Conservation (phyloP, 2,113 vertebrate genomes). For the Pseudorasbora parva region DNA sequence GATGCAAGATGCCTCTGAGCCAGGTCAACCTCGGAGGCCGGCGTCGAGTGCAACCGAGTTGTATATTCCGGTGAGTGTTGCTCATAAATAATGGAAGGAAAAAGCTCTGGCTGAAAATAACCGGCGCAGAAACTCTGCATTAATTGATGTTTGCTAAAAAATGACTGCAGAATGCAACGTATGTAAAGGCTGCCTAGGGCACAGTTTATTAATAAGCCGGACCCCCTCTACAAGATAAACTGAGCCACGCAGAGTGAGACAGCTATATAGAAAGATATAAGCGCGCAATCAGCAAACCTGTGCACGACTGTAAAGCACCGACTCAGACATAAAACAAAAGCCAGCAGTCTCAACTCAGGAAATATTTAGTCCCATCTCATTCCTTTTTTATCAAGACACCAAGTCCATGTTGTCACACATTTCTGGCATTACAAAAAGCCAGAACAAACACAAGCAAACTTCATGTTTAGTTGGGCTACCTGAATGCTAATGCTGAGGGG, state of each 20-base stretch:
- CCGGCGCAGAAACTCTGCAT: slow-evolving; percentile 62
- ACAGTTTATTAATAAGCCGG: slow-evolving; percentile 74
- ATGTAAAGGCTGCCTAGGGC: slow-evolving; percentile 73
- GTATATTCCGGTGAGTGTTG: slow-evolving; percentile 56
- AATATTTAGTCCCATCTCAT: background rate
- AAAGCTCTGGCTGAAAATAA: slow-evolving; percentile 65
- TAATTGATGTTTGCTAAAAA: slow-evolving; percentile 75
- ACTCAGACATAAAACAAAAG: slow-evolving; percentile 31
- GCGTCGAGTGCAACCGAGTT: slow-evolving; percentile 62
- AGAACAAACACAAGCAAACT: background rate
- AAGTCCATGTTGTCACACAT: slow-evolving; percentile 2
- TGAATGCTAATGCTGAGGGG: background rate
- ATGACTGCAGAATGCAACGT: slow-evolving; percentile 66
- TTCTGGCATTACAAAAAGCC: slow-evolving; percentile 28
- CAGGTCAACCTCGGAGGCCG: slow-evolving; percentile 66
- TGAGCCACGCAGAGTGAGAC: slow-evolving; percentile 62
- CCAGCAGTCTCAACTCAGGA: slow-evolving; percentile 8
- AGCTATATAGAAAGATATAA: slow-evolving; percentile 64
- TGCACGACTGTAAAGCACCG: background rate
- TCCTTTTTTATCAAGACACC: slow-evolving; percentile 8
- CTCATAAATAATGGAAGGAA: slow-evolving; percentile 74
- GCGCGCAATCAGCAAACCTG: slow-evolving; percentile 20
- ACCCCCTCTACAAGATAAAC: slow-evolving; percentile 66
- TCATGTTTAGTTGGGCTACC: background rate
- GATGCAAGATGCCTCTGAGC: slow-evolving; percentile 66